These are phyloP conservation scores for Saturnia pavonia DNA, from an alignment of 2,888 invertebrate species.

Conservation along the genomic window DNA sequence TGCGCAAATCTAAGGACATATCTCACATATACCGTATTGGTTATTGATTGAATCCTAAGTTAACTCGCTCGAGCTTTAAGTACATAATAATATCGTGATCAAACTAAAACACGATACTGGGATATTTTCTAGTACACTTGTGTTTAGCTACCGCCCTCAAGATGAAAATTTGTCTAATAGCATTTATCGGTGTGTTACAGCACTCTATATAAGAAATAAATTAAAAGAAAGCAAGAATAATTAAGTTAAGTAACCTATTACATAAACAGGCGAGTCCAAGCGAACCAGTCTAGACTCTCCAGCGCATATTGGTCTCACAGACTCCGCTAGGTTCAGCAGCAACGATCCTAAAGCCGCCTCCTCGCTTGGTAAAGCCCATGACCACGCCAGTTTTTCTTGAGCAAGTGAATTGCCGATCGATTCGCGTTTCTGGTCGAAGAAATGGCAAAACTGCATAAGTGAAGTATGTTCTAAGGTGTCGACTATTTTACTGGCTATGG, in stretches of 20 bases:
- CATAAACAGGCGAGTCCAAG: slow-evolving; percentile 57
- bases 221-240: neutral
- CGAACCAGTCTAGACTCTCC: slow-evolving; percentile 58
- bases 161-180: too few relatives aligned
- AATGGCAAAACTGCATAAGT: neutral
- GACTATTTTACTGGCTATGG: neutral
- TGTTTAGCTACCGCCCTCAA: too few relatives aligned
- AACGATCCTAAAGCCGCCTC: slow-evolving; percentile 52
- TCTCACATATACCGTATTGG: too few relatives aligned
- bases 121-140: too few relatives aligned
- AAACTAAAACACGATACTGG: too few relatives aligned
- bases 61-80: too few relatives aligned
- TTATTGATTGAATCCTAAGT: too few relatives aligned
- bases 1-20: too few relatives aligned
- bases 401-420: slow-evolving; percentile 22
- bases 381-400: slow-evolving; percentile 48
- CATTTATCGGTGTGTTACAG: too few relatives aligned
- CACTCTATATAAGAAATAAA: too few relatives aligned
- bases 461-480: neutral
- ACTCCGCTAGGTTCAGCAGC: slow-evolving; percentile 57
- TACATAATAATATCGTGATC: too few relatives aligned
- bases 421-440: slow-evolving; percentile 28
- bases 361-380: slow-evolving; percentile 51
- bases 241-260: slow-evolving; percentile 45
- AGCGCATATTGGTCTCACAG: slow-evolving; percentile 51